Base-by-base conservation (phyloP, 2,113 vertebrate genomes). In the Indicator indicator region DNA sequence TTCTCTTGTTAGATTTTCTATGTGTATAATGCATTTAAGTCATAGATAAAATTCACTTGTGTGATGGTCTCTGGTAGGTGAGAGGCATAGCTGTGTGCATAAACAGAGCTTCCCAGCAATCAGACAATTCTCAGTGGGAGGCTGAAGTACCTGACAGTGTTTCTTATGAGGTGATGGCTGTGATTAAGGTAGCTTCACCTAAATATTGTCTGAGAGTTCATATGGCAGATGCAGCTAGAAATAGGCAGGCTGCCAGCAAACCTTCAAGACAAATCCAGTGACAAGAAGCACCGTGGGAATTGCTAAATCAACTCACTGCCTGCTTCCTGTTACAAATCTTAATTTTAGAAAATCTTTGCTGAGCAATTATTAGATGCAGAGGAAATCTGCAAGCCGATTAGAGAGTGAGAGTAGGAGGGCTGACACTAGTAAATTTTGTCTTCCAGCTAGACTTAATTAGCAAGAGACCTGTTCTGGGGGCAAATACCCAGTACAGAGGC, bases 291-390 rank as follows among this genome's bases (percentile, higher is more conserved):
- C 50, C 20, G 33, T 7, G 73, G 58, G 86, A 91, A 81, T 83
- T 60, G 44, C 65, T 84, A 77, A 70, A 95, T 93, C 80, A 91
- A 75, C 88, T 78, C n/a, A 7, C 68, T 90, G 69, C 10, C 78
- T 78, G 72, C 73, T 86, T 91, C 82, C 69, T 86, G 65, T 59
- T 91, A 74, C 59, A 94, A 85, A 88, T 74, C 48, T 65, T 92
- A 83, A 62, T 62, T 67, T 79, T 69, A 74, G 79, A 95, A 95
- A 88, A 58, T 52, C 14, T 67, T 83, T 90, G 33, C 60, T 76
- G 40, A 59, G 52, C 21, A 70, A 77, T 86, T 88, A 88, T 80
- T 88, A 88, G 71, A 65, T 13, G 42, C 40, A 75, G 60, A 77
- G 75, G 79, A 80, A 65, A n/a, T 80, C 24, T 94, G 38, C 44